Conservation (phyloP, 1,140 invertebrate genomes). For the Frieseomelitta varia region DNA sequence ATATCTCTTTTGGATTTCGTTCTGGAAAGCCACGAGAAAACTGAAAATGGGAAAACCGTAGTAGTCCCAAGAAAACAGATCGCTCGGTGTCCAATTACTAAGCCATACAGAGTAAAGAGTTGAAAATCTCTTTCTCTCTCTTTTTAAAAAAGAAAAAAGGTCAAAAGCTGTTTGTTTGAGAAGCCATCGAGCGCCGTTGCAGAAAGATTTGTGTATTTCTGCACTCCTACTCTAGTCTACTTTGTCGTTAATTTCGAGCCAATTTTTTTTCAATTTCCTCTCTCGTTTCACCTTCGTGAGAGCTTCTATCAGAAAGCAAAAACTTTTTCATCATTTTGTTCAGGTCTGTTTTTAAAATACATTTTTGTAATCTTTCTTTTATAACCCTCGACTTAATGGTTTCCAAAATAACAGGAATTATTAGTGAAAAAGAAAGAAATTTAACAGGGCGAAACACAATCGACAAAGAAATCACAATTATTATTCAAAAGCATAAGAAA, state of each 20-base stretch:
- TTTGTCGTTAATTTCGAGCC: constrained; percentile 21
- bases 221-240: constrained; percentile 2
- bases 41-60: neutral
- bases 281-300: no score
- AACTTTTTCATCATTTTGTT: neutral
- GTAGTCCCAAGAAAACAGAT: constrained; percentile 46
- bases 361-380: neutral
- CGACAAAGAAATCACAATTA: constrained; percentile 30
- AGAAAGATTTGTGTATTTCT: constrained; percentile 25
- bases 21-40: no score
- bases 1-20: no score
- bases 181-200: constrained; percentile 27
- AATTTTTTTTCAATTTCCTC: neutral
- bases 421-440: no score
- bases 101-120: constrained; percentile 75
- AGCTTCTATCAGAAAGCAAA: neutral
- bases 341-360: neutral
- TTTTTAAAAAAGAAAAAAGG: constrained; percentile 8
- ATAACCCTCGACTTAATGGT: no score
- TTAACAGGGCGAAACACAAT: neutral
- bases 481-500: constrained; percentile 20
- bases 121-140: constrained; percentile 43
- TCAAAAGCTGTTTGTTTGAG: constrained; percentile 60
- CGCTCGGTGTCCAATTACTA: constrained; percentile 74
- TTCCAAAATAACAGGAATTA: no score